A percentile compares a stretch with the other conserved stretches of the same genome.
Conservation (phyloP, 2,797 vertebrate genomes). For the Sebastes matsubarae region DNA sequence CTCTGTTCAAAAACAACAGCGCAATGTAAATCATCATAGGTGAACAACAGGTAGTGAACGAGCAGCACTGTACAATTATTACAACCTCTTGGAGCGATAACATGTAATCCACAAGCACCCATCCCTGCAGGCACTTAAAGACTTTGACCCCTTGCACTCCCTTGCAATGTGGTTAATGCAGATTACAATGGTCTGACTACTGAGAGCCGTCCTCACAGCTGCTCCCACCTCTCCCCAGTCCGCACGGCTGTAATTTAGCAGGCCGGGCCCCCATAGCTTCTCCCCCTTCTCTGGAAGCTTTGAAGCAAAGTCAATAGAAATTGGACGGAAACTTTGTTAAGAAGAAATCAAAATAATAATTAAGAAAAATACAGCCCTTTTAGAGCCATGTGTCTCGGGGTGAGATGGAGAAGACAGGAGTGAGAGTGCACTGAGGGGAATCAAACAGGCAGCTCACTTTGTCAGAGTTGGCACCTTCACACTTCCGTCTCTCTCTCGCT, state of each 20-base stretch:
- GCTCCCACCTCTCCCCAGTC: conserved; percentile 70
- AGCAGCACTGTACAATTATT: conserved; percentile 68
- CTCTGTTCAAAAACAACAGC: conserved; percentile 30
- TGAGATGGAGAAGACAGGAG: conserved; percentile 35
- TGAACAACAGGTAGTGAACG: conserved; percentile 62
- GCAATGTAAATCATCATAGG: conserved; percentile 39
- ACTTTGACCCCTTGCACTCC: conserved; percentile 84
- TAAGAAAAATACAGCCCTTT: conserved; percentile 45
- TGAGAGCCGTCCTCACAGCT: conserved; percentile 79
- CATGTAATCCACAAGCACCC: conserved; percentile 77
- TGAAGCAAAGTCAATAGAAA: conserved; percentile 73
- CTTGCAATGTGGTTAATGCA: conserved; percentile 83
- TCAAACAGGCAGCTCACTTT: conserved; percentile 52
- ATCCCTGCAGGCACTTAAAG: conserved; percentile 84
- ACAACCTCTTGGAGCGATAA: conserved; percentile 63
- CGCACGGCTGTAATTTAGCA: conserved; percentile 75
- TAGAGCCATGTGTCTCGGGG: conserved; percentile 4
- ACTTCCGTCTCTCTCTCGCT: conserved; percentile 41
- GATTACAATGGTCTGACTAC: conserved; percentile 83
- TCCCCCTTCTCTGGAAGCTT: conserved; percentile 37
- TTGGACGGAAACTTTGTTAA: conserved; percentile 60
- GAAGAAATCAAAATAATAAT: conserved; percentile 66
- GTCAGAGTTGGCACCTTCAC: conserved; percentile 65
- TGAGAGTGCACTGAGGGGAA: conserved; percentile 18
- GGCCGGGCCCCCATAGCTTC: conserved; percentile 36